Base-by-base conservation (phyloP, 1,140 invertebrate genomes). In the Radopholus similis region DNA sequence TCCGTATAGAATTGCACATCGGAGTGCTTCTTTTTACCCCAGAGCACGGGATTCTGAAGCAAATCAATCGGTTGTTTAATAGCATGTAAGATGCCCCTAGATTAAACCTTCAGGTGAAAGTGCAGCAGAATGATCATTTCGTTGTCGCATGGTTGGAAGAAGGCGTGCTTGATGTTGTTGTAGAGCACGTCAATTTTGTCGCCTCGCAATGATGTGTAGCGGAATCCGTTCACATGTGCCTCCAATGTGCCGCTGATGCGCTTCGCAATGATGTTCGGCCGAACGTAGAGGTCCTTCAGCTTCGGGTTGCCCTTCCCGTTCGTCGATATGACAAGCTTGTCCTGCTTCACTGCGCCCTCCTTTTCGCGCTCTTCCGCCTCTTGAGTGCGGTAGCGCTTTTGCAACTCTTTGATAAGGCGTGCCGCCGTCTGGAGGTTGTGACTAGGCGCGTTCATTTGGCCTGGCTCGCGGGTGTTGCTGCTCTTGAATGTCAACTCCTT, bases 1-100 rank as follows among this genome's bases (percentile, higher is more conserved):
- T 99, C 96, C 0, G 95, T 98, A 83, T 97, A 99, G 85, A 99
- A 98, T 82, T 99, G 95, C 3, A 98, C 94, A 85, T 99, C 95
- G 5, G 92, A 88, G 80, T 98, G 95, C 82, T 98, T 98, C 86
- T 97, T 97, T 84, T 98, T 99, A 68, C 94, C 94, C 87, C 96
- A 97, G 90, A 97, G 90, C 69, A 98, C 97, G 32, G 94, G 93
- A 84, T 97, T 91, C 88, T 90, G 75, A 83, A 77, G 35, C 42
- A 6, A 13, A 49, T 32, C 26, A 66, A 60, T 9, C 4, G 26
- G 13, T n/a, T n/a, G n/a, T n/a, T n/a, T n/a, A n/a, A n/a, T n/a
- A n/a, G n/a, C n/a, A n/a, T n/a, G n/a, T n/a, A n/a, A n/a, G n/a
- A n/a, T n/a, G n/a, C n/a, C n/a, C n/a, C n/a, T n/a, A 54, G 21